Percentiles rank a stretch among this genome's conserved stretches.
phyloP scores from a whole-genome alignment of 1,140 invertebrate genomes.

The Lasioglossum baleicum region DNA sequence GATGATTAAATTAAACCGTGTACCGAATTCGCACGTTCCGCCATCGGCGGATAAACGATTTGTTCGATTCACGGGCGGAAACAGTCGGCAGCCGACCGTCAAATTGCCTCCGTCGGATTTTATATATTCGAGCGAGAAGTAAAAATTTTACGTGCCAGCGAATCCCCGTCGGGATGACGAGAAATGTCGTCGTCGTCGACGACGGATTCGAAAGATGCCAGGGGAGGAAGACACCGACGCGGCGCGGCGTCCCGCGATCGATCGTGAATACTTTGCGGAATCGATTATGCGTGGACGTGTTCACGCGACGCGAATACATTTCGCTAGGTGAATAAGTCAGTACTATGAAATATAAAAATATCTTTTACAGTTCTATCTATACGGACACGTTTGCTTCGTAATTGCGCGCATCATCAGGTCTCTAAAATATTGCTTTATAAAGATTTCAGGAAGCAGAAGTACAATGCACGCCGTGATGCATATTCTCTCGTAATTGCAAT shows the following conservation, averaged over 20 bases:
- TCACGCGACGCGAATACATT: not conserved
- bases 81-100: conserved; percentile 4
- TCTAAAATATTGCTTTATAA: too few relatives aligned
- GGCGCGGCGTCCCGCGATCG: not conserved
- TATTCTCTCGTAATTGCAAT: too few relatives aligned
- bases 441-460: too few relatives aligned
- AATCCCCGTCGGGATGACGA: not conserved
- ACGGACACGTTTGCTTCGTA: too few relatives aligned
- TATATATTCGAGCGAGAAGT: not conserved
- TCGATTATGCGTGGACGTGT: not conserved
- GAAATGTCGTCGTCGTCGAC: not conserved
- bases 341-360: too few relatives aligned
- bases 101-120: conserved; percentile 21
- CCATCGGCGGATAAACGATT: conserved; percentile 20
- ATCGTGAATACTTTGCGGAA: not conserved
- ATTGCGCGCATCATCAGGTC: too few relatives aligned
- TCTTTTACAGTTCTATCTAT: too few relatives aligned
- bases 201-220: too few relatives aligned
- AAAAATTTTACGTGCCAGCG: not conserved
- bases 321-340: not conserved
- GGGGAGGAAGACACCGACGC: too few relatives aligned
- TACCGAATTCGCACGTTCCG: conserved; percentile 4
- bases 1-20: conserved; percentile 40
- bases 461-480: too few relatives aligned
- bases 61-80: conserved; percentile 5